Conservation (phyloP, 1,140 invertebrate genomes). For the Papilio dardanus region DNA sequence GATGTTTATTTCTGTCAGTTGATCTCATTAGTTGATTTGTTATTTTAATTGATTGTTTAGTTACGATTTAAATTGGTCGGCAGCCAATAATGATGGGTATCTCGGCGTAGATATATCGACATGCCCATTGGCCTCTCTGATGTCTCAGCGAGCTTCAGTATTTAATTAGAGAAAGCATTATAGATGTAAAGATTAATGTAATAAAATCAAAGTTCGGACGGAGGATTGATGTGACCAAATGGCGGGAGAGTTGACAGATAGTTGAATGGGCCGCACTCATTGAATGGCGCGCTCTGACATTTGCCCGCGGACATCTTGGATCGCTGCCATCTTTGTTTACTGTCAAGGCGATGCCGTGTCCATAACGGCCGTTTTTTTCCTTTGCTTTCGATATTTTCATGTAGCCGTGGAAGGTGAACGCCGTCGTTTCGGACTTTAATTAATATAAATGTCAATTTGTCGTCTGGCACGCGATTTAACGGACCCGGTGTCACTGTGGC, state of each 20-base stretch:
- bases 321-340: conserved; percentile 54
- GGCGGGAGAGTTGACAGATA: conserved; percentile 35
- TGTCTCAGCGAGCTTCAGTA: background rate
- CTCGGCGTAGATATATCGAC: conserved; percentile 6
- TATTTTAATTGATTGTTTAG: conserved; percentile 26
- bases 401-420: background rate
- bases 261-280: conserved; percentile 41
- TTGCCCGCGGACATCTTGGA: conserved; percentile 37
- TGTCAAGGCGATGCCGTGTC: conserved; percentile 41
- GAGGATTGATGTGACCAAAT: conserved; percentile 20
- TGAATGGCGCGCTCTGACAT: conserved; percentile 38
- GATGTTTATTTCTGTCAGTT: conserved; percentile 20
- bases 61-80: background rate
- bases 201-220: conserved; percentile 7
- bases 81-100: conserved; percentile 11
- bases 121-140: background rate
- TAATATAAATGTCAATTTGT: conserved; percentile 37
- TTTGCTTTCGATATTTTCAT: background rate
- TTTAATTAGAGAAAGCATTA: conserved; percentile 27
- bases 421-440: conserved; percentile 6
- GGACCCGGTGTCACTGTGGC: background rate
- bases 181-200: conserved; percentile 26
- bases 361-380: conserved; percentile 36
- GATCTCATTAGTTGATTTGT: conserved; percentile 21
- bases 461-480: conserved; percentile 28